Conservation (phyloP, 1,140 invertebrate genomes). For the Drosophila sulfurigaster region DNA sequence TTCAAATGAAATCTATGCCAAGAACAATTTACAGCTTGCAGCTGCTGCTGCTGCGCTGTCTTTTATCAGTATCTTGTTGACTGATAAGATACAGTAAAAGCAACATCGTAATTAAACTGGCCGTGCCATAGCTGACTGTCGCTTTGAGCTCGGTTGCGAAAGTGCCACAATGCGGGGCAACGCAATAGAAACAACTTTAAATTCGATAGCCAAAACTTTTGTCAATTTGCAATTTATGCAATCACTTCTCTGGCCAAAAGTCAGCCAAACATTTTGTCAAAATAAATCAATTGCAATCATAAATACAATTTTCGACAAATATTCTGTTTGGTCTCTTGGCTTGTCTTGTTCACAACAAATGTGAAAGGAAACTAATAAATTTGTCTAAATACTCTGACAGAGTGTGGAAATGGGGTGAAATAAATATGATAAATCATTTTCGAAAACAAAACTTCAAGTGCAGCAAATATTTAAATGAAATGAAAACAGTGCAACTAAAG, state of each 20-base stretch:
- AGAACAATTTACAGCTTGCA: neutral
- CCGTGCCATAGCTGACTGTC: neutral
- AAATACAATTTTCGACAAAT: constrained; percentile 26
- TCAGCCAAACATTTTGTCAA: constrained; percentile 7
- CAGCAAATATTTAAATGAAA: constrained; percentile 7
- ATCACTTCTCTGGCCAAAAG: neutral
- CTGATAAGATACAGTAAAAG: constrained; percentile 27
- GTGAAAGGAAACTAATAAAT: constrained; percentile 20
- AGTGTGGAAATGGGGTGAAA: neutral
- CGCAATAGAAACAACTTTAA: neutral
- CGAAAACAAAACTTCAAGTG: constrained; percentile 4
- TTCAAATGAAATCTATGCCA: constrained; percentile 27
- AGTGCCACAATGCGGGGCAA: neutral
- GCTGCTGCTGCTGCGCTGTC: neutral
- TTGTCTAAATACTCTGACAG: constrained; percentile 4
- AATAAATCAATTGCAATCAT: constrained; percentile 29
- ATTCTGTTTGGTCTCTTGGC: neutral
- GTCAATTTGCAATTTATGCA: neutral
- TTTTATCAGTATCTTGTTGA: constrained; percentile 11
- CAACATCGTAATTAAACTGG: constrained; percentile 29
- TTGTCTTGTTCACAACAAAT: neutral
- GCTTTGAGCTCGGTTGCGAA: constrained; percentile 22
- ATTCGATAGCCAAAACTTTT: neutral
- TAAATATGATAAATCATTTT: neutral
- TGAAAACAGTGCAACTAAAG: neutral